These are phyloP conservation scores for Horisme vitalbata DNA, from an alignment of 2,888 invertebrate genomes.

Conservation along the genomic window DNA sequence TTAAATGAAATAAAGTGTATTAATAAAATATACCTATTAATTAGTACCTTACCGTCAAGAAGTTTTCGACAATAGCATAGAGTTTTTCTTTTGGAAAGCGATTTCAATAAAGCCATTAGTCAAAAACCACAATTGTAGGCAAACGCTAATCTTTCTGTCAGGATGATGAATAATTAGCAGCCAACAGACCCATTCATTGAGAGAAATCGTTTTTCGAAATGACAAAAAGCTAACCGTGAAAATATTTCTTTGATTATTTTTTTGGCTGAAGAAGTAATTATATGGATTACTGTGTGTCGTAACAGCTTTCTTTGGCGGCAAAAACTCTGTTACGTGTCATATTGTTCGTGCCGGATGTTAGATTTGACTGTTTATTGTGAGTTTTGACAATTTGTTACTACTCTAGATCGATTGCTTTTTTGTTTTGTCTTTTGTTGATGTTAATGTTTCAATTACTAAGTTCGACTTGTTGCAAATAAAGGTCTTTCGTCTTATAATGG, in stretches of 20 bases:
- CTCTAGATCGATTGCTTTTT: too few relatives aligned
- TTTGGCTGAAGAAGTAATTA: constrained; percentile 34
- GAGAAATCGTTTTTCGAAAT: constrained; percentile 22
- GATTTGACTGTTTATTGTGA: background rate
- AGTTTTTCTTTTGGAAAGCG: constrained; percentile 11
- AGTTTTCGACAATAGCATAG: too few relatives aligned
- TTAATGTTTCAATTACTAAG: too few relatives aligned
- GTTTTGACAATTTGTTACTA: background rate
- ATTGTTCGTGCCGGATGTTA: constrained; percentile 27
- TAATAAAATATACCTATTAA: too few relatives aligned
- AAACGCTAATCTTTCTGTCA: constrained; percentile 14
- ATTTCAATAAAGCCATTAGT: constrained; percentile 9
- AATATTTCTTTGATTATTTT: constrained; percentile 12
- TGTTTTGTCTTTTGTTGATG: too few relatives aligned
- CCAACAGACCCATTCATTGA: constrained; percentile 5
- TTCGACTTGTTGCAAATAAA: too few relatives aligned
- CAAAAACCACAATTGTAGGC: constrained; percentile 9
- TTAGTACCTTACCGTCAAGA: too few relatives aligned
- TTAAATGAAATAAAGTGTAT: too few relatives aligned
- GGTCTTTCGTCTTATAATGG: too few relatives aligned
- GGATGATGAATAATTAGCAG: constrained; percentile 17
- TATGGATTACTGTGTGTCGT: constrained; percentile 36
- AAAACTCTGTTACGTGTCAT: constrained; percentile 36
- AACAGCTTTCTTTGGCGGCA: constrained; percentile 37
- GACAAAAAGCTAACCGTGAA: constrained; percentile 16